phyloP scores from a whole-genome alignment of 2,797 vertebrate genomes.

The Anomalospiza imberbis region DNA sequence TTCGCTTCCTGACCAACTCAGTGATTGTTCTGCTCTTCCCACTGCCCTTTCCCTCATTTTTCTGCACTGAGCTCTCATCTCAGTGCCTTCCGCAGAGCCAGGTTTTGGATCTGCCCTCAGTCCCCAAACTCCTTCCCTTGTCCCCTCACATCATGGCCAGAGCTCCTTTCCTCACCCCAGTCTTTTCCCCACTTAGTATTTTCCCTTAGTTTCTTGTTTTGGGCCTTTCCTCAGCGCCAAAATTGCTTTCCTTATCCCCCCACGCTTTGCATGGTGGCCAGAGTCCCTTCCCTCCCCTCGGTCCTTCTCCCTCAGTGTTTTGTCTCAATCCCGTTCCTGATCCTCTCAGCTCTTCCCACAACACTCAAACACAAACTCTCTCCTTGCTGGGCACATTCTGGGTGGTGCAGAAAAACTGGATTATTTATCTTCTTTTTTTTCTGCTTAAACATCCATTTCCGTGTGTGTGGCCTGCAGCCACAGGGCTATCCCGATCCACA shows the following conservation, averaged over 20 bases:
- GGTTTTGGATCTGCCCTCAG: background rate
- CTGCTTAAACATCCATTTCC: background rate
- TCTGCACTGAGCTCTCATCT: background rate
- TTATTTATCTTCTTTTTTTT: background rate
- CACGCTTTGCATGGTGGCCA: rapidly evolving
- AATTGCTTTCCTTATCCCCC: background rate
- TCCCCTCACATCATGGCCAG: no score
- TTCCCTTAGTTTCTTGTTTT: no score
- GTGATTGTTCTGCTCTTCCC: background rate
- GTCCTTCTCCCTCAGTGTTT: background rate
- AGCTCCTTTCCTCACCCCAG: background rate
- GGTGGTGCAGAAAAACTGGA: background rate
- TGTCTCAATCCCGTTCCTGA: background rate
- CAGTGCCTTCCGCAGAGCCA: background rate
- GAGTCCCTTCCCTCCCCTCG: background rate
- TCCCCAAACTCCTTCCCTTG: background rate
- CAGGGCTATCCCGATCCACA: background rate
- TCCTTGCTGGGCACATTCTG: background rate
- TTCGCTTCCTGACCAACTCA: no score
- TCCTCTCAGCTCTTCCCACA: background rate
- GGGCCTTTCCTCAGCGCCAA: no score
- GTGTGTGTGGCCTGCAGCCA: background rate
- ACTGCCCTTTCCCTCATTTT: background rate
- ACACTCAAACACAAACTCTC: background rate
- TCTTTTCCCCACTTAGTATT: no score